Base-by-base conservation (phyloP, 2,797 vertebrate genomes). In the Pogoniulus pusillus region DNA sequence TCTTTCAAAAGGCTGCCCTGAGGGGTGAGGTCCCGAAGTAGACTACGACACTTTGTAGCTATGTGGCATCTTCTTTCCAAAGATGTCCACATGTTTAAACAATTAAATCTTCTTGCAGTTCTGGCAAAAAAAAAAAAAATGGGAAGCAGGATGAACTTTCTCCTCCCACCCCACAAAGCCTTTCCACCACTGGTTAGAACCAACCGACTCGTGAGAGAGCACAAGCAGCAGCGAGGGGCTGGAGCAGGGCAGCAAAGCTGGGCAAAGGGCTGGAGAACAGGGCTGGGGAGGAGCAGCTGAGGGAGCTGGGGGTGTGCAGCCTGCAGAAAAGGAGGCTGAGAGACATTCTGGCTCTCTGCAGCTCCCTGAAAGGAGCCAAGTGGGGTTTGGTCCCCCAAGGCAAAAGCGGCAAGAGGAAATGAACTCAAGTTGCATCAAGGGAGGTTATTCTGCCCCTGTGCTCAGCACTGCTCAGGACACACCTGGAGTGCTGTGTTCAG, bases 81-180 rank as follows among this genome's bases (percentile, higher is more conserved):
- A 93, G 41, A 84, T 10, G 9, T 59, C 71, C 76, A 37, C 82
- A 53, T 47, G 41, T 68, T 95, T 74, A 77, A 93, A 77, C 57
- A 71, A 93, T 91, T 73, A 85, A 91, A 34, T n/a, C 64, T 82
- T 82, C 57, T 16, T 45, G 4, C 20, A 53, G 37, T 79, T 76
- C 85, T 91, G 49, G 34, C 51, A 65, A 24, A 60, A 37, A 37
- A 37, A 37, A 37, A 37, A 85, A 83, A 84, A 71, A 4, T 58
- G 49, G 43, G 73, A 82, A 73, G 45, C 19, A 6, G 76, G 65
- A 63, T 12, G 53, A 34, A 70, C 35, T 85, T 93, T 82, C 81
- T 87, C 84, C 62, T 89, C 78, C 62, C n/a, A 43, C 39, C 83
- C 81, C 91, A 79, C 58, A 62, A 93, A 86, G 69, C 20, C 49